Evolutionary conservation across 2,888 invertebrate genomes (phyloP).

Genomic region (Cheilosia soror): DNA sequence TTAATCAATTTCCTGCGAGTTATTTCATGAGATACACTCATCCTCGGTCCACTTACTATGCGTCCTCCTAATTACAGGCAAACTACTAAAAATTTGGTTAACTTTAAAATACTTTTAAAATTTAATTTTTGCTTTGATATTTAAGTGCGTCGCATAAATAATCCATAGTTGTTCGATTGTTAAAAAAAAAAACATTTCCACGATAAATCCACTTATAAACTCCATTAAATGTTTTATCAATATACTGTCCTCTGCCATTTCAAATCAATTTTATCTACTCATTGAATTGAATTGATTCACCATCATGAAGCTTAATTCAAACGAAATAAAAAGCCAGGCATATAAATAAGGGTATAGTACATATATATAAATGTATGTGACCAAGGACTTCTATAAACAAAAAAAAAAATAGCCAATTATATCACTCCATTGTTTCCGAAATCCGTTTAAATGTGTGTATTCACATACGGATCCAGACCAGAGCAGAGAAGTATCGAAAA

Average conservation of each 20-base stretch:
- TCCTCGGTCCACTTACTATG: too few relatives aligned
- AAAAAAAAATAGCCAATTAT: constrained; percentile 62
- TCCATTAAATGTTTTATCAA: constrained; percentile 79
- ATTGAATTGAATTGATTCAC: constrained; percentile 64
- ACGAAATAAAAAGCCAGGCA: constrained; percentile 13
- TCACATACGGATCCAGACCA: background rate
- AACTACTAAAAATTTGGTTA: too few relatives aligned
- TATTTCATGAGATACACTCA: too few relatives aligned
- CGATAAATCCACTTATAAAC: constrained; percentile 60
- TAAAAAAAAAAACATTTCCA: background rate
- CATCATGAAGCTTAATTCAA: constrained; percentile 55
- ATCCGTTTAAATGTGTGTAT: constrained; percentile 56
- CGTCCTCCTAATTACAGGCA: too few relatives aligned
- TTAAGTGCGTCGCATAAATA: background rate
- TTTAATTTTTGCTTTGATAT: too few relatives aligned
- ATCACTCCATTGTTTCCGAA: constrained; percentile 63
- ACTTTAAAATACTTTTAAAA: too few relatives aligned
- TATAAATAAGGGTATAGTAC: too few relatives aligned
- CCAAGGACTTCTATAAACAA: constrained; percentile 11
- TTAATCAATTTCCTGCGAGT: too few relatives aligned
- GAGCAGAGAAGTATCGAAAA: constrained; percentile 29
- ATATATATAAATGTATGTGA: background rate
- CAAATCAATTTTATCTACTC: constrained; percentile 68
- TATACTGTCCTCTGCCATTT: constrained; percentile 75
- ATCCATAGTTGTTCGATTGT: constrained; percentile 18